Evolutionary conservation across 2,888 invertebrate species (phyloP).

Genomic region (Noctua fimbriata): DNA sequence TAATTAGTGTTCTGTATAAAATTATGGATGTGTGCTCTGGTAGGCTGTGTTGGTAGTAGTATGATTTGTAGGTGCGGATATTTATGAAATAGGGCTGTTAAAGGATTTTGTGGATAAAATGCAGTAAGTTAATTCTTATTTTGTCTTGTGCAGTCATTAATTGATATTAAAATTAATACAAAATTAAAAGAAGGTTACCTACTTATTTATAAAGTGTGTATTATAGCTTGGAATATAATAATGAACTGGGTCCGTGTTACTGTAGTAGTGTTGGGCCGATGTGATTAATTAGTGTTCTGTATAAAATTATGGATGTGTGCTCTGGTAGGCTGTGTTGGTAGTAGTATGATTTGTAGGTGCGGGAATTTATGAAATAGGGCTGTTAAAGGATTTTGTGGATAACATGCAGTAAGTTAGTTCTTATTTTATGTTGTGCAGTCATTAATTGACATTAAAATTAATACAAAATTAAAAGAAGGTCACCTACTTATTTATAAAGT

Average conservation of each 20-base stretch:
- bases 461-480: no score
- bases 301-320: conserved; percentile 60
- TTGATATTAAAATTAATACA: background rate
- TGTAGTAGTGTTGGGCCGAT: conserved; percentile 79
- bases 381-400: no score
- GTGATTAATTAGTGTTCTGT: conserved; percentile 84
- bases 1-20: conserved; percentile 78
- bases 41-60: conserved; percentile 24
- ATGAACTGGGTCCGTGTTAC: conserved; percentile 82
- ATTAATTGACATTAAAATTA: no score
- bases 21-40: conserved; percentile 54
- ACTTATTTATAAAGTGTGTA: background rate
- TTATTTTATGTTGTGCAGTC: no score
- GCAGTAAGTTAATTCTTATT: background rate
- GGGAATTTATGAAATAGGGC: no score
- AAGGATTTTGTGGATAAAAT: background rate
- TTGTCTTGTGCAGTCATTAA: background rate
- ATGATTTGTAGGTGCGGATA: conserved; percentile 35
- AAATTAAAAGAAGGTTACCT: background rate
- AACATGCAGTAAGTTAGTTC: no score
- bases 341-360: no score
- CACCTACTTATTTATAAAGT: no score
- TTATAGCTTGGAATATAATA: background rate
- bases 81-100: background rate
- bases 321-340: conserved; percentile 7